Evolutionary conservation across 2,113 vertebrate genomes (phyloP).

Genomic region (Corythaeola cristata): DNA sequence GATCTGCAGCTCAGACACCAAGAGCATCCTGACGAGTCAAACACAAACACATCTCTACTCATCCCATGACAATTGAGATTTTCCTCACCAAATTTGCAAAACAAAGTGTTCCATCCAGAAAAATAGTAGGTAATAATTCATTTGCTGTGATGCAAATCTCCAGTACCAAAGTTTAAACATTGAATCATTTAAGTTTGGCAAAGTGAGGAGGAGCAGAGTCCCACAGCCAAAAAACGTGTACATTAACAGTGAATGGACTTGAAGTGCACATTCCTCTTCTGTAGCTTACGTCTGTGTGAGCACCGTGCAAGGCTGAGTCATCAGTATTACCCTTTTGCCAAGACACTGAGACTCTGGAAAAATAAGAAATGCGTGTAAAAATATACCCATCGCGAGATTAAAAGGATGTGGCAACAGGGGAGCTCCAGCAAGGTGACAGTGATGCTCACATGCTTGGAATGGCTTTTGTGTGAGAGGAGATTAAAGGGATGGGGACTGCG

Average conservation of each 20-base stretch:
- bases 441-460: rapidly evolving
- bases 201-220: background rate
- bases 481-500: background rate
- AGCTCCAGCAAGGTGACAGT: background rate
- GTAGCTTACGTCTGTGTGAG: background rate
- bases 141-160: background rate
- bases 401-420: background rate
- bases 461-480: background rate
- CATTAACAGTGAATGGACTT: background rate
- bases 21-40: background rate
- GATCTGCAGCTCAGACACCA: background rate
- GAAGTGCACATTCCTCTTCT: slow-evolving; percentile 34
- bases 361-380: background rate
- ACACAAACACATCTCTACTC: background rate
- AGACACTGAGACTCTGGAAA: background rate
- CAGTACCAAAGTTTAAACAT: background rate
- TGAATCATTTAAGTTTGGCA: background rate
- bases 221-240: background rate
- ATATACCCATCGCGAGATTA: background rate
- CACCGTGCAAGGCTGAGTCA: background rate
- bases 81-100: background rate
- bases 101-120: background rate
- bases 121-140: background rate
- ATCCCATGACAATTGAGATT: background rate
- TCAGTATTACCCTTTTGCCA: background rate